These are phyloP conservation scores for Corydoras sp. DNA, from an alignment of 2,113 vertebrate species.

Conservation along the genomic window DNA sequence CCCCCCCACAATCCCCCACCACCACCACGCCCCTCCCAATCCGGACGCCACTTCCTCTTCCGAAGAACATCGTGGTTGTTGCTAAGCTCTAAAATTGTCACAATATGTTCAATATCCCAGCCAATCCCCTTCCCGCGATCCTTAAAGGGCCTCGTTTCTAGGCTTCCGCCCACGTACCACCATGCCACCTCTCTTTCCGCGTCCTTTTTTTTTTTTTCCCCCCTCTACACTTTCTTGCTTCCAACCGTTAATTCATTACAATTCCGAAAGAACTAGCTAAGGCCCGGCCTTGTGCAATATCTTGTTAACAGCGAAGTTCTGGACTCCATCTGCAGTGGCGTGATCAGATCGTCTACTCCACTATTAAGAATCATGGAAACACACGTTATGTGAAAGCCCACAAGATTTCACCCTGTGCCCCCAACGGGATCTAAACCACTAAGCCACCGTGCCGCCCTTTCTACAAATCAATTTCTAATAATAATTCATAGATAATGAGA, in stretches of 20 bases:
- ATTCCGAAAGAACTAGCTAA: slow-evolving; percentile 40
- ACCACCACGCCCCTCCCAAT: too few relatives aligned
- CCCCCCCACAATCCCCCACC: too few relatives aligned
- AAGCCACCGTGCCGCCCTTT: too few relatives aligned
- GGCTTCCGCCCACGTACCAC: neutral
- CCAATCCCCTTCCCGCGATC: neutral
- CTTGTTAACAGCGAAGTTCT: slow-evolving; percentile 26
- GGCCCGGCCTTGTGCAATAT: slow-evolving; percentile 60
- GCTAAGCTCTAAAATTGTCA: neutral
- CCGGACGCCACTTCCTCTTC: too few relatives aligned
- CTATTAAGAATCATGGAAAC: too few relatives aligned
- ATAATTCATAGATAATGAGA: too few relatives aligned
- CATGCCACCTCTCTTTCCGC: neutral
- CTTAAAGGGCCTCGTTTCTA: neutral
- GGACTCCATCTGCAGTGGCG: slow-evolving; percentile 27
- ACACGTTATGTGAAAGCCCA: slow-evolving; percentile 13
- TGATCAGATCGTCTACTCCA: slow-evolving; percentile 22
- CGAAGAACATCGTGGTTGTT: neutral
- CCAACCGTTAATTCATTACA: slow-evolving; percentile 2
- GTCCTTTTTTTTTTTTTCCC: neutral
- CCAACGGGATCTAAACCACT: neutral
- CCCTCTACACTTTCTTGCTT: slow-evolving; percentile 1
- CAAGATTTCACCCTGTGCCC: neutral
- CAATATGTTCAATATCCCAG: neutral
- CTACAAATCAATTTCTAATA: too few relatives aligned